Percentiles rank a stretch among this genome's conserved stretches.
phyloP scores from a whole-genome alignment of 2,113 vertebrate genomes.

The Leptocoma aspasia region DNA sequence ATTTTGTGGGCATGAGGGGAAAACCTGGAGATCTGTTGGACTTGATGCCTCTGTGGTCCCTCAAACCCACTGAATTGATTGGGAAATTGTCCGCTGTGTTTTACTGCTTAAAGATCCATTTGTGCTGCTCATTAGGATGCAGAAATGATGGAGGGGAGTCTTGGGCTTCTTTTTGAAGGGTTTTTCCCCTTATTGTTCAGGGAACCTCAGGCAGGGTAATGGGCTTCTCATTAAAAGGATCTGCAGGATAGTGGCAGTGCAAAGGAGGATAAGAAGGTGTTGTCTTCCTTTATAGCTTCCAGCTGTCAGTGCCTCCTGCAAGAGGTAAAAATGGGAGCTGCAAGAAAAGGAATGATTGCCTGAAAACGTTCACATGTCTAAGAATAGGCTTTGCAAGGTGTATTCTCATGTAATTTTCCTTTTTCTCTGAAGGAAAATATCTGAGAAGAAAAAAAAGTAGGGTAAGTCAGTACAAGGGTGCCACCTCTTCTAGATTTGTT shows the following conservation, averaged over 20 bases:
- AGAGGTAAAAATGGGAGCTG: neutral
- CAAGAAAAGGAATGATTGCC: neutral
- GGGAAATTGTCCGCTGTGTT: neutral
- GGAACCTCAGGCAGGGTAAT: neutral
- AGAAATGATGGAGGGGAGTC: neutral
- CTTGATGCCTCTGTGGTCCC: neutral
- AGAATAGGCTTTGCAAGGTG: neutral
- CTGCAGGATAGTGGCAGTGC: neutral
- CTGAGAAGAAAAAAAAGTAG: rapidly evolving
- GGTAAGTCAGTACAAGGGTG: neutral
- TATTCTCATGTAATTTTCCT: neutral
- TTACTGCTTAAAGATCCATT: neutral
- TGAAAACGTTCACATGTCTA: neutral
- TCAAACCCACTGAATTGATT: neutral
- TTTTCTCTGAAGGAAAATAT: neutral
- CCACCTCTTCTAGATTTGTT: neutral
- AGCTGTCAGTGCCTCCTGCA: neutral
- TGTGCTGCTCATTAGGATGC: neutral
- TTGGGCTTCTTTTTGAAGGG: neutral
- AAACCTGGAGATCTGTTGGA: neutral
- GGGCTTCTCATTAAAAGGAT: neutral
- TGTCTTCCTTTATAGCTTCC: neutral
- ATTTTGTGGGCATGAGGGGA: neutral
- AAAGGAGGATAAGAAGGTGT: neutral
- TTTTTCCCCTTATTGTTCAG: neutral